Percentiles rank a stretch among this genome's conserved stretches.
Conservation (phyloP, 2,797 vertebrate genomes). For the Alfaro cultratus region DNA sequence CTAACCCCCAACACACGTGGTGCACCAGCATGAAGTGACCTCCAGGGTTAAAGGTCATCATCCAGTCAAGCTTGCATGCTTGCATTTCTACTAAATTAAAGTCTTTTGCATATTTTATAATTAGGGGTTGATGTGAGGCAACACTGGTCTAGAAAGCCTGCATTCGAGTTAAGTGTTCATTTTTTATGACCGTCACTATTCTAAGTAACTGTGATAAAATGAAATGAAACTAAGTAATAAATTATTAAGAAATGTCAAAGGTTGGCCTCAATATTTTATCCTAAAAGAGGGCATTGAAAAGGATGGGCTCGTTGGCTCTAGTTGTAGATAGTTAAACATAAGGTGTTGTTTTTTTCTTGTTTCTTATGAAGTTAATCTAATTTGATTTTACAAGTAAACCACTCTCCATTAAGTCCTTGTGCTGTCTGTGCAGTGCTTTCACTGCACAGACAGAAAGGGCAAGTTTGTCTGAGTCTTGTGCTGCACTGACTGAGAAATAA, state of each 20-base stretch:
- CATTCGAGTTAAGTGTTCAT: not conserved
- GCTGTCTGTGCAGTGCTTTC: not conserved
- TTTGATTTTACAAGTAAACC: not conserved
- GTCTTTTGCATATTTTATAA: conserved; percentile 22
- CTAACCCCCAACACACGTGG: conserved; percentile 17
- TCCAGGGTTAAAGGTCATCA: conserved; percentile 8
- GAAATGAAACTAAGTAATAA: conserved; percentile 1
- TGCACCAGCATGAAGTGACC: conserved; percentile 19
- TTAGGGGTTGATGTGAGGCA: not conserved
- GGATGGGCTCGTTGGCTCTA: not conserved
- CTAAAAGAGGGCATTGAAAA: not conserved
- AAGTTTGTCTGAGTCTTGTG: not conserved
- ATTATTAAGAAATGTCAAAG: not conserved
- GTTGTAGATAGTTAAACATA: not conserved
- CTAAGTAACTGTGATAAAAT: conserved; percentile 39
- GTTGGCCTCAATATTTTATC: not conserved
- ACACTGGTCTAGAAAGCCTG: not conserved
- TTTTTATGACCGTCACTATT: conserved; percentile 55
- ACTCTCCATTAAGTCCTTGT: not conserved
- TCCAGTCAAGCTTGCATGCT: not conserved
- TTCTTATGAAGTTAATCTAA: not conserved
- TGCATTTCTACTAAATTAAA: conserved; percentile 10
- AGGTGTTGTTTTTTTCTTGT: not conserved
- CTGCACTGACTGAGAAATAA: not conserved
- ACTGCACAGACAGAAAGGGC: not conserved